Evolutionary conservation across 2,113 vertebrate genomes (phyloP), one percentile per base, ranked within the genome.

Genomic region (Ciconia stormi): DNA sequence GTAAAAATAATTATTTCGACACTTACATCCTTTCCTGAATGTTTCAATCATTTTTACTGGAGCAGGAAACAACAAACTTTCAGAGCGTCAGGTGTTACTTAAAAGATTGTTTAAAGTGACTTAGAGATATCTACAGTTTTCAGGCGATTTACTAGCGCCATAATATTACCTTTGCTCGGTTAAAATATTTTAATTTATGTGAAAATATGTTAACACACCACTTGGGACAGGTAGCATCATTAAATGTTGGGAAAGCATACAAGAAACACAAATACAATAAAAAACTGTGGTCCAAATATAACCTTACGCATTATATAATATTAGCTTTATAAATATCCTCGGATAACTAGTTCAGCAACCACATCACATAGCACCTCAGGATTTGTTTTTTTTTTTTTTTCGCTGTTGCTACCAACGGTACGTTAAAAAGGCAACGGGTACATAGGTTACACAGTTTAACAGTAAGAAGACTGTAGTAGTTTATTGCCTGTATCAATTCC

Each of bases 41-140:
- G 5, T 76, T 59, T 73, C 16, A 50, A 3, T 49, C 0, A 34
- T 42, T 82, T 89, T 40, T 46, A 11, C 5, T 72, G 12, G 21
- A 29, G 7, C 7, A 71, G 0, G 0, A 34, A 77, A 21, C 27
- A 74, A 23, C 8, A 56, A 49, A 44, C 0, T 36, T 80, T 49
- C 11, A 20, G 15, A 59, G 7, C 4, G 50, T 4, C 10, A 72
- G 8, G 3, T 44, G 3, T 9, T 65, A 15, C 7, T 40, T 26
- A 20, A 58, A 74, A 49, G 8, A 7, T 13, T 61, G 6, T 13
- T 84, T 58, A 20, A 49, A 44, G 7, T 32, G 11, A 30, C 21
- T 50, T 53, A 10, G 38, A 53, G 11, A 46, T 11, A n/a, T 2
- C 17, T 32, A 13, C 10, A 12, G 11, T 7, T 40, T 79, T n/a